Base-by-base conservation (phyloP, 1,140 invertebrate species). In the Acromyrmex heyeri region DNA sequence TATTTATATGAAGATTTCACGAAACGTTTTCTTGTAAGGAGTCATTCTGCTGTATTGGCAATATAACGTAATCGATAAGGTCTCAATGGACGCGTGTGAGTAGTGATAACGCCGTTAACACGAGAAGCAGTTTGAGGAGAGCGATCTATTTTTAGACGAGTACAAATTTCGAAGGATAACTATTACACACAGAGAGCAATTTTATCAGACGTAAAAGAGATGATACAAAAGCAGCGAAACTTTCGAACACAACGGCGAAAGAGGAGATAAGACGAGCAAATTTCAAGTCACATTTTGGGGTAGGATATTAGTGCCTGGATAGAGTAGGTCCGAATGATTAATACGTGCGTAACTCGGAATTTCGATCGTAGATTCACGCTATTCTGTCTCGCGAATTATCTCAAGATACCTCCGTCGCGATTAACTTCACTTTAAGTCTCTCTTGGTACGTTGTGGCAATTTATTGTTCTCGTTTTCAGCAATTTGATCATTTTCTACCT, bases 271-370 rank as follows among this genome's bases (percentile, higher is more conserved):
- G 34, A 87, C 59, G 59, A 88, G 89, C 83, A 92, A 92, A 89
- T 86, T 89, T 88, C 76, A 76, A 86, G 82, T 73, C 85, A 90
- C 86, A 90, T 93, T 93, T 92, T 86, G 77, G 21, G 65, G 89
- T 48, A 72, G 81, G 94, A 88, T 95, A 93, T 95, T 95, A 92
- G 95, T 95, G 92, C 93, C 88, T 93, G 92, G 94, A 95, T 95
- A 95, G 93, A 95, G 93, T 95, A 95, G 92, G 92, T 92, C 93
- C 94, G 92, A 95, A 93, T 87, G 61, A 87, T 83, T 55, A 64
- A 16, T 83, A 79, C 38, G 53, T 61, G 76, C 44, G 53, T 61
- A 81, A 88, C 62, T 77, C 85, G 55, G 53, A 76, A 85, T 85
- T 88, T 91, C 57, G 87, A 86, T 81, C 89, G 87, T 79, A 77